Evolutionary conservation across 2,113 vertebrate species (phyloP).

Genomic region (Nycticebus coucang): DNA sequence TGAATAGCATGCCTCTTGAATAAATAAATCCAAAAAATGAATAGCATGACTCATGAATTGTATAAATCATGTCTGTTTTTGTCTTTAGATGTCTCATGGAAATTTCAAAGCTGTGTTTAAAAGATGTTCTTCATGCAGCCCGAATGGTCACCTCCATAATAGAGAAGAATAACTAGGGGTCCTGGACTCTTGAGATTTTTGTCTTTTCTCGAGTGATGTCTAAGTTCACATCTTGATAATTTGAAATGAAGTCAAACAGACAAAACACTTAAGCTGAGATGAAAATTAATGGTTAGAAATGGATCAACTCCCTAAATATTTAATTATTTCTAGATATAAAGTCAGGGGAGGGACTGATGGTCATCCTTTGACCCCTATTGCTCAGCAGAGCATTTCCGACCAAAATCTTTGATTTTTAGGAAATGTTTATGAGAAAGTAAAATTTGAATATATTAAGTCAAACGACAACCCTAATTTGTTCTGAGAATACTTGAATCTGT

Average conservation of each 20-base stretch:
- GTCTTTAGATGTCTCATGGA: neutral
- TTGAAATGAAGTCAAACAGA: slow-evolving; percentile 79
- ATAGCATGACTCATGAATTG: neutral
- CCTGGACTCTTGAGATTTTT: slow-evolving; percentile 65
- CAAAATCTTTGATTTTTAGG: slow-evolving; percentile 39
- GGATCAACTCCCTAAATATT: slow-evolving; percentile 80
- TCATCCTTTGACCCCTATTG: slow-evolving; percentile 42
- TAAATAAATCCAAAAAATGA: neutral
- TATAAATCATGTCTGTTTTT: neutral
- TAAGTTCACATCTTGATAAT: slow-evolving; percentile 74
- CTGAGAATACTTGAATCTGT: neutral
- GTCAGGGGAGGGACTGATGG: slow-evolving; percentile 50
- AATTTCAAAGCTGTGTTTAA: slow-evolving; percentile 5
- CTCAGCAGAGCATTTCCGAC: neutral
- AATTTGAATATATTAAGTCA: neutral
- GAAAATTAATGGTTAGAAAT: slow-evolving; percentile 82
- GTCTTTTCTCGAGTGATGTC: slow-evolving; percentile 69
- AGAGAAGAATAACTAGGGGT: slow-evolving; percentile 29
- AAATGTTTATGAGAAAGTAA: slow-evolving; percentile 24
- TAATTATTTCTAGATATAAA: slow-evolving; percentile 80
- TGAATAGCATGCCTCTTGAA: neutral
- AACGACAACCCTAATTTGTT: neutral
- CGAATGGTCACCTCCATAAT: slow-evolving; percentile 14
- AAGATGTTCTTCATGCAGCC: neutral
- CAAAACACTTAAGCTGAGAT: slow-evolving; percentile 81